A percentile compares a stretch with the other conserved stretches of the same genome.
Conservation (phyloP, 1,140 invertebrate genomes). For the Steinernema feltiae region DNA sequence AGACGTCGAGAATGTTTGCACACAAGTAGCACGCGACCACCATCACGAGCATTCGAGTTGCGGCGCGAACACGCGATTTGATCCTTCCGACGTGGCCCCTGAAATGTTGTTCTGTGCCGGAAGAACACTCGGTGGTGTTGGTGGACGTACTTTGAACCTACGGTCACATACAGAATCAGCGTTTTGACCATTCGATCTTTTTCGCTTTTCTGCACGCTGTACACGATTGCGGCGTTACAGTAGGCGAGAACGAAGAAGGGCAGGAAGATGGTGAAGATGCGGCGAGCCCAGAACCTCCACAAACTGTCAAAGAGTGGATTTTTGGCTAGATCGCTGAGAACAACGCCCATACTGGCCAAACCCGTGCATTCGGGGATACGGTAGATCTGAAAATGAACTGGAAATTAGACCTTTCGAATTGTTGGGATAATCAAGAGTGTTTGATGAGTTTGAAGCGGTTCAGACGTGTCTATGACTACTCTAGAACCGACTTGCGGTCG, state of each 20-base stretch:
- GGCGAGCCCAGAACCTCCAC: constrained; percentile 45
- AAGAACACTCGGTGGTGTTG: not conserved
- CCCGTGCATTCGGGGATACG: constrained; percentile 29
- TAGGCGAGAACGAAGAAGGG: constrained; percentile 50
- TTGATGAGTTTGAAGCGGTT: constrained; percentile 17
- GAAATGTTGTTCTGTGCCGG: constrained; percentile 19
- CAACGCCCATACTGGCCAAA: constrained; percentile 36
- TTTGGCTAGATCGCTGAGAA: constrained; percentile 18
- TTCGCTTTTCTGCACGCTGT: constrained; percentile 38
- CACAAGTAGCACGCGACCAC: constrained; percentile 45
- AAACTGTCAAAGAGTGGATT: constrained; percentile 38
- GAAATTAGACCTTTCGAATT: not conserved
- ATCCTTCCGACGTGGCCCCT: constrained; percentile 25
- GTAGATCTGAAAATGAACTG: constrained; percentile 17
- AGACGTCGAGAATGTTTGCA: constrained; percentile 46
- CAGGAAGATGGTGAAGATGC: constrained; percentile 47
- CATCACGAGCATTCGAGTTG: constrained; percentile 48
- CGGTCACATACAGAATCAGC: constrained; percentile 39
- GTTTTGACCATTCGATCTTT: constrained; percentile 39
- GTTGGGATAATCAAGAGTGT: constrained; percentile 3
- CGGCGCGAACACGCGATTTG: constrained; percentile 40
- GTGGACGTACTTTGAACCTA: constrained; percentile 30
- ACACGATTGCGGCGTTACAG: constrained; percentile 45
- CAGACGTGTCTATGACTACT: too few species aligned
- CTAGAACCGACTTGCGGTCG: too few species aligned